Conservation (phyloP, 2,797 vertebrate genomes). For the Dryobates pubescens region DNA sequence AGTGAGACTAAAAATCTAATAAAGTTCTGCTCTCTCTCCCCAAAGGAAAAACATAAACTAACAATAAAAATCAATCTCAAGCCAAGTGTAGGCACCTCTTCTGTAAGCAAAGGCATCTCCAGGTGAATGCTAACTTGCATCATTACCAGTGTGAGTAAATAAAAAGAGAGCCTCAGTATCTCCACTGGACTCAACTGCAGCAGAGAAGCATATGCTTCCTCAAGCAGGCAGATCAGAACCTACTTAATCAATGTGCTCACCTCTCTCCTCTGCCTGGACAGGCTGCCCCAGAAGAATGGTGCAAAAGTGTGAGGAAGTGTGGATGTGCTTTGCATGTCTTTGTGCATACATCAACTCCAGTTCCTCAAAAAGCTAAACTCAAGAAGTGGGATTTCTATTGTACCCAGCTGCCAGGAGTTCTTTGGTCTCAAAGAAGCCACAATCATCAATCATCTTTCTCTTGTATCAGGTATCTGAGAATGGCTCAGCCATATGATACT, state of each 20-base stretch:
- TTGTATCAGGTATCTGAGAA: background rate
- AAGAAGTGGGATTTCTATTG: background rate
- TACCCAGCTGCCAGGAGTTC: background rate
- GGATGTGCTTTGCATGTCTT: background rate
- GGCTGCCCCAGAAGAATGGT: background rate
- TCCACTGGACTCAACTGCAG: background rate
- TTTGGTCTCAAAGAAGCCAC: background rate
- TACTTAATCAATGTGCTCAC: background rate
- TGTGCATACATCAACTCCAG: background rate
- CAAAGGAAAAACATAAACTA: background rate
- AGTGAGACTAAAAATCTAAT: background rate
- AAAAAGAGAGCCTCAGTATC: background rate
- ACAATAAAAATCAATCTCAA: background rate
- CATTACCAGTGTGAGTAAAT: background rate
- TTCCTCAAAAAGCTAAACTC: background rate
- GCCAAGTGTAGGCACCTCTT: background rate
- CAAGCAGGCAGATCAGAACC: background rate
- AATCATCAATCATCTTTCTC: background rate
- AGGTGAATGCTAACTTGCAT: background rate
- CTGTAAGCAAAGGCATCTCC: background rate
- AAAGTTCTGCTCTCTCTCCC: background rate
- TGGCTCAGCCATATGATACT: background rate
- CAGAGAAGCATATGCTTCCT: background rate
- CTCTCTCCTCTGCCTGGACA: background rate
- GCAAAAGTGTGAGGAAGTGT: background rate